Base-by-base conservation (phyloP, 2,888 invertebrate species). In the Ornithoptera alexandrae region DNA sequence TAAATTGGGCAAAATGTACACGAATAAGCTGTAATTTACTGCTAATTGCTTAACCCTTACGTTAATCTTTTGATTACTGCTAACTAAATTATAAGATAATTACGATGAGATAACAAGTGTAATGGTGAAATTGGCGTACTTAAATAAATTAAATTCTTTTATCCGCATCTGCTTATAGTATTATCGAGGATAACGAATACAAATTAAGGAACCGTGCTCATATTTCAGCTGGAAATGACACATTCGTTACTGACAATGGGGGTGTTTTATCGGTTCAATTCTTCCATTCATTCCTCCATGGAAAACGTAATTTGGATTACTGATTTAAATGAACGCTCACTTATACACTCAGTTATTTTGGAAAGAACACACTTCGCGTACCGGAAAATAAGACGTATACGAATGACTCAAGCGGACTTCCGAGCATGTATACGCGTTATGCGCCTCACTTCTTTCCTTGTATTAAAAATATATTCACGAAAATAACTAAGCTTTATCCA, bases 271-370 rank as follows among this genome's bases (percentile, higher is more conserved):
- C 89, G 88, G 86, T 88, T 87, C 89, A 86, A 84, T 89, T 88
- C 87, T 79, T 82, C 83, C 85, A 87, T 87, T 89, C 89, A 90
- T 82, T 85, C 84, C 80, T 81, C 86, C 85, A 86, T 87, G 86
- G 86, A 89, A 87, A 87, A 89, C 87, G 89, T 88, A 90, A 91
- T 90, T 89, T 88, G 84, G 88, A 90, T 84, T 86, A 86, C 82
- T 82, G 84, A 80, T 81, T 84, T 84, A 85, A 85, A 85, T 86
- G 87, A 88, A 84, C 79, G 87, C 84, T 83, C 82, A 84, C 84
- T 87, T 87, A 77, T 76, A 60, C 71, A 65, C 64, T 57, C 62
- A 62, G 62, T 71, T 73, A 86, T 88, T 86, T 89, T 88, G 85
- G 86, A 89, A 86, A 83, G 84, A 87, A 86, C 84, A 84, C 82